Conservation (phyloP, 2,888 invertebrate genomes). For the Phengaris alcon region DNA sequence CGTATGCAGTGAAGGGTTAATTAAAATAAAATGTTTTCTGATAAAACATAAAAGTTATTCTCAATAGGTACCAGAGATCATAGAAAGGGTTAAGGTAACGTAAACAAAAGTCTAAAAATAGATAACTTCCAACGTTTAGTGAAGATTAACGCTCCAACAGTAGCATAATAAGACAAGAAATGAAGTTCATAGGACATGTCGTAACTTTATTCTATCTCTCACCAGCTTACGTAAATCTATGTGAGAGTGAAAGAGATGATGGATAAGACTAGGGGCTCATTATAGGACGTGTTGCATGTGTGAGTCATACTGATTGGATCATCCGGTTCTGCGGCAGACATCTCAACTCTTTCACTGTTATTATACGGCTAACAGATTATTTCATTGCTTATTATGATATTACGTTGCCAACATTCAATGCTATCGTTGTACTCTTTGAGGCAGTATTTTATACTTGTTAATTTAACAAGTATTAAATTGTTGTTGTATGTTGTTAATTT, state of each 20-base stretch:
- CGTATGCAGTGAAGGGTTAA: not conserved
- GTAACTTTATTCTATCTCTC: constrained; percentile 45
- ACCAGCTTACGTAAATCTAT: constrained; percentile 37
- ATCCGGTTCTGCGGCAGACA: constrained; percentile 67
- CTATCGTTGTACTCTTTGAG: constrained; percentile 1
- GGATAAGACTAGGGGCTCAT: constrained; percentile 51
- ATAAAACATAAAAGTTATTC: not conserved
- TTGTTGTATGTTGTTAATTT: no score
- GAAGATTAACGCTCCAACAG: constrained; percentile 38
- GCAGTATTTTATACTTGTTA: not conserved
- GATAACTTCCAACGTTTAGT: constrained; percentile 34
- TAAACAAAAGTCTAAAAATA: constrained; percentile 24
- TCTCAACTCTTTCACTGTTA: constrained; percentile 56
- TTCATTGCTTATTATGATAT: constrained; percentile 12
- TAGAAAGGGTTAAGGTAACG: constrained; percentile 14
- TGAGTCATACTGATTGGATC: constrained; percentile 74
- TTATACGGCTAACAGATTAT: constrained; percentile 19
- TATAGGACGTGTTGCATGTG: constrained; percentile 49
- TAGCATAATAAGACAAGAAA: constrained; percentile 46
- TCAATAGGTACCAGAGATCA: not conserved
- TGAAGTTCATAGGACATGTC: constrained; percentile 42
- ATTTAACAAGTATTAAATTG: no score
- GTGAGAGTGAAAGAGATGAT: constrained; percentile 49
- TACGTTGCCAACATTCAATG: not conserved
- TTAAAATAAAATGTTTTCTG: not conserved